These are phyloP conservation scores for Epiperipatus broadwayi DNA, from an alignment of 2,888 invertebrate species.

Conservation along the genomic window DNA sequence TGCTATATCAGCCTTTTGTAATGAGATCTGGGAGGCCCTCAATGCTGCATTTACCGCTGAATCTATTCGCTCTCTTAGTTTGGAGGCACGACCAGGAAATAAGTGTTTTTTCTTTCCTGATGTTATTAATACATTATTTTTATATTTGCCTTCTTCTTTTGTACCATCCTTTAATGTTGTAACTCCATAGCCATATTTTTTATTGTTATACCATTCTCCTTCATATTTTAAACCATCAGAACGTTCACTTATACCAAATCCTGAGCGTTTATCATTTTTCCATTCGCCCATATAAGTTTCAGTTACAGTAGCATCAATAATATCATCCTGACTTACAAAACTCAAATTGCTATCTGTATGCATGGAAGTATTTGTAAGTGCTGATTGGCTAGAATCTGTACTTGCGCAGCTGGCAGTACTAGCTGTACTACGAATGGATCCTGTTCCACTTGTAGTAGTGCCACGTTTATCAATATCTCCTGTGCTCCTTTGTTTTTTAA, in stretches of 20 bases:
- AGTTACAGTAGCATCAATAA: conserved; percentile 81
- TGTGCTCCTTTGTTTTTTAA: conserved; percentile 80
- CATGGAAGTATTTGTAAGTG: neutral
- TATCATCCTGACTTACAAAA: conserved; percentile 54
- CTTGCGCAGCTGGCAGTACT: conserved; percentile 23
- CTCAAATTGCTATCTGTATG: conserved; percentile 28
- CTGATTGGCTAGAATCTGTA: conserved; percentile 14
- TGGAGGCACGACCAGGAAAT: conserved; percentile 86
- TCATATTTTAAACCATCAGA: conserved; percentile 94
- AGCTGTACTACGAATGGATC: conserved; percentile 75
- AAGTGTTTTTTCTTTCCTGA: conserved; percentile 88
- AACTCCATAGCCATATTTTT: conserved; percentile 96
- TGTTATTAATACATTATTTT: conserved; percentile 93
- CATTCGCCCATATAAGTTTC: conserved; percentile 99
- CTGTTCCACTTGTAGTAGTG: conserved; percentile 37
- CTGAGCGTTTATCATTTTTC: conserved; percentile 96
- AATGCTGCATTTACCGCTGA: conserved; percentile 86
- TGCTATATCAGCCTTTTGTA: conserved; percentile 94
- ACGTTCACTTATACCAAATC: conserved; percentile 92
- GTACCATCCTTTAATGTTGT: conserved; percentile 91
- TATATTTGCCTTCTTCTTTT: conserved; percentile 96
- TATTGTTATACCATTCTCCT: conserved; percentile 98
- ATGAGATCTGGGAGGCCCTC: conserved; percentile 85
- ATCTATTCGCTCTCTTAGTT: conserved; percentile 90
- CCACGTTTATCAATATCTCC: conserved; percentile 75